Evolutionary conservation across 2,888 invertebrate genomes (phyloP).

Genomic region (Apodemia zela): DNA sequence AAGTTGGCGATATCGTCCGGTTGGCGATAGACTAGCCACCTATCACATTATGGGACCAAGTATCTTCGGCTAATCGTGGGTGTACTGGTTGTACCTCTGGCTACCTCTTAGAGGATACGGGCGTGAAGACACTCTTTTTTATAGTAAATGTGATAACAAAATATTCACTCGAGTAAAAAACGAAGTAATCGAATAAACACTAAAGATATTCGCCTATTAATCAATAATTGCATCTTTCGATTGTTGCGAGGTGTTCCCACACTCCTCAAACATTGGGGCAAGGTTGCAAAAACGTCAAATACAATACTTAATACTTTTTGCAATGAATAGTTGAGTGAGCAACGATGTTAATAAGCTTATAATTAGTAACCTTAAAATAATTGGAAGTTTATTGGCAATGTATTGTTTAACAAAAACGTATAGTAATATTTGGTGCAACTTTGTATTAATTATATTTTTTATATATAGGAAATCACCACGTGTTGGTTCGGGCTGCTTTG

Average conservation of each 20-base stretch:
- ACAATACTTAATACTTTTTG: slow-evolving; percentile 30
- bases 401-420: too few species aligned
- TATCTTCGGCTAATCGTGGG: too few species aligned
- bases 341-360: slow-evolving; percentile 30
- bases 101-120: too few species aligned
- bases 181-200: slow-evolving; percentile 12
- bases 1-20: too few species aligned
- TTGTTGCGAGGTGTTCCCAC: slow-evolving; percentile 36
- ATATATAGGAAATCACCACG: too few species aligned
- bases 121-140: too few species aligned
- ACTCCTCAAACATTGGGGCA: slow-evolving; percentile 35
- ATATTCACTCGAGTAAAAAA: slow-evolving; percentile 1
- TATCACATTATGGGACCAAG: too few species aligned
- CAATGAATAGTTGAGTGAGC: slow-evolving; percentile 32
- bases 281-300: slow-evolving; percentile 34
- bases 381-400: not conserved
- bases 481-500: too few species aligned
- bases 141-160: not conserved
- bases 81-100: too few species aligned
- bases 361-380: slow-evolving; percentile 21
- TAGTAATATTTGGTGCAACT: too few species aligned
- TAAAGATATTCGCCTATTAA: slow-evolving; percentile 20
- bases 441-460: too few species aligned
- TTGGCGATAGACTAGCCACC: too few species aligned
- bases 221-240: slow-evolving; percentile 27